A percentile compares a stretch with the other conserved stretches of the same genome.
Evolutionary conservation across 2,113 vertebrate genomes (phyloP).

Genomic region (Centropus unirufus): DNA sequence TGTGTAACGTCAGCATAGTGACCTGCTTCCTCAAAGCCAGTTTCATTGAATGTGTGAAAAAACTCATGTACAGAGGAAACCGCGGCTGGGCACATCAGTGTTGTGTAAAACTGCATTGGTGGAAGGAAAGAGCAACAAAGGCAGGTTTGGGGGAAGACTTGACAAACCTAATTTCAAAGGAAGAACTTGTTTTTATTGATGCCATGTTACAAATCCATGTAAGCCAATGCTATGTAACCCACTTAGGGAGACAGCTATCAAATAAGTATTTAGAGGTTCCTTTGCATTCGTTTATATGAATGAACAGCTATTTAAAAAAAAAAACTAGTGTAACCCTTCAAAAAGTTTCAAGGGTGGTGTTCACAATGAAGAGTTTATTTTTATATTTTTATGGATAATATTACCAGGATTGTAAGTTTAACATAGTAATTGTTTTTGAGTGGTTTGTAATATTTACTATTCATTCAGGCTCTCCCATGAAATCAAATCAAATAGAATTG

Average conservation of each 20-base stretch:
- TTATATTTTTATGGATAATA: neutral
- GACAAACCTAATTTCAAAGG: neutral
- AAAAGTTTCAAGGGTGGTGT: neutral
- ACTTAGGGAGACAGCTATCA: neutral
- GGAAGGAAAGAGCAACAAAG: neutral
- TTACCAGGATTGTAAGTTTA: neutral
- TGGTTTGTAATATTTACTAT: neutral
- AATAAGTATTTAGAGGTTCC: neutral
- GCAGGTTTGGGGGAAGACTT: neutral
- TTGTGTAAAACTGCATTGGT: neutral
- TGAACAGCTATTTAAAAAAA: neutral
- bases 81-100: neutral
- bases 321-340: neutral
- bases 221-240: neutral
- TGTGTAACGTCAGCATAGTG: neutral
- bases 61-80: accelerated
- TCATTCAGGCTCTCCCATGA: neutral
- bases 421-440: neutral
- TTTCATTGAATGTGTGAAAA: neutral
- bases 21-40: neutral
- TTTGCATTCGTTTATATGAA: neutral
- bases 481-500: neutral
- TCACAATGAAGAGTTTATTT: neutral
- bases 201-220: neutral
- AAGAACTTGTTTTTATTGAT: neutral